Conservation (phyloP, 2,888 invertebrate species). For the Odontocerum albicorne region DNA sequence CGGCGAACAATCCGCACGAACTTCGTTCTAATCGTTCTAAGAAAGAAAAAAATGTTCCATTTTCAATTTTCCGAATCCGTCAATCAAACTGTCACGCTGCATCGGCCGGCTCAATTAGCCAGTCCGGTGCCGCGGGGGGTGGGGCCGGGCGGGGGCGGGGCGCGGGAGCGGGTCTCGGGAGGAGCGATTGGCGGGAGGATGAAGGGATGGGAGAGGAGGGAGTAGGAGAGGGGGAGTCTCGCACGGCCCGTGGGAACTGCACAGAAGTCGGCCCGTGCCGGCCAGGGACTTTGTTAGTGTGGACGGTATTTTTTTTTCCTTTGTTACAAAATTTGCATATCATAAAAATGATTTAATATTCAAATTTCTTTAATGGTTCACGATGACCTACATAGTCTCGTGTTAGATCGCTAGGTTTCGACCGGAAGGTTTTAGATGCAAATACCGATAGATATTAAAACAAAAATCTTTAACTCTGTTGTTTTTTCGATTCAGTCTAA, state of each 20-base stretch:
- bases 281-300: constrained; percentile 38
- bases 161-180: background rate
- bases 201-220: constrained; percentile 3
- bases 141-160: background rate
- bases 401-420: too few species aligned
- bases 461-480: too few species aligned
- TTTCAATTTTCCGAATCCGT: constrained; percentile 13
- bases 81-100: constrained; percentile 12
- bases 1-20: background rate
- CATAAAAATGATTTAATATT: too few species aligned
- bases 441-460: too few species aligned
- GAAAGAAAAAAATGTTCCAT: background rate
- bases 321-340: too few species aligned
- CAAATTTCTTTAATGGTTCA: too few species aligned
- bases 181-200: constrained; percentile 7
- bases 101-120: constrained; percentile 22
- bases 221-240: constrained; percentile 16
- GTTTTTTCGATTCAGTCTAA: too few species aligned
- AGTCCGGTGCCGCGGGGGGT: background rate
- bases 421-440: too few species aligned
- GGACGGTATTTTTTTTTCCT: background rate
- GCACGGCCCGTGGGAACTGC: constrained; percentile 60
- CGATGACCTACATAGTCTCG: too few species aligned
- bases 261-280: constrained; percentile 60
- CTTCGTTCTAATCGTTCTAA: background rate